phyloP scores from a whole-genome alignment of 2,888 invertebrate genomes.

The Hirtodrosophila trivittata region DNA sequence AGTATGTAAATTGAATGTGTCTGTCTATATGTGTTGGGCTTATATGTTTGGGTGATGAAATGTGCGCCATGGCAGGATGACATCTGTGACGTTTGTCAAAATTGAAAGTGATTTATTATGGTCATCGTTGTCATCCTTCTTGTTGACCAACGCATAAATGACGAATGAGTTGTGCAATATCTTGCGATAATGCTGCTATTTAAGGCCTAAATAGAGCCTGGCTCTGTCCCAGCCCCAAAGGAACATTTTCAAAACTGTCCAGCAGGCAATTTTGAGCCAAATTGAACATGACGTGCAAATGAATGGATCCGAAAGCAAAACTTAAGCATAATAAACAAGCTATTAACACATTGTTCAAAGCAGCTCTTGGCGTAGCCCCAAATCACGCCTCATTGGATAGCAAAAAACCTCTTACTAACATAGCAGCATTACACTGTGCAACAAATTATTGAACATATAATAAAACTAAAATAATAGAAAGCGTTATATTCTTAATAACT shows the following conservation, averaged over 20 bases:
- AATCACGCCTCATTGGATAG: constrained; percentile 39
- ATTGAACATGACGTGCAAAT: constrained; percentile 56
- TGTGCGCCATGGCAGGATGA: constrained; percentile 45
- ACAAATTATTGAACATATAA: constrained; percentile 13
- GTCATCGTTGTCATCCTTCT: constrained; percentile 16
- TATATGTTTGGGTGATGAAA: constrained; percentile 50
- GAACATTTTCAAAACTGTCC: constrained; percentile 48
- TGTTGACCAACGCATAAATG: constrained; percentile 28
- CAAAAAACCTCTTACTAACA: background rate
- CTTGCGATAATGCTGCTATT: constrained; percentile 43
- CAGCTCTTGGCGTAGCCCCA: constrained; percentile 20
- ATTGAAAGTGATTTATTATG: constrained; percentile 76
- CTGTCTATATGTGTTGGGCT: constrained; percentile 4
- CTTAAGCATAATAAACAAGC: constrained; percentile 65
- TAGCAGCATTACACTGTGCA: constrained; percentile 38
- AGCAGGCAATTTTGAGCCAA: constrained; percentile 46
- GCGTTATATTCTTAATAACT: too few species aligned
- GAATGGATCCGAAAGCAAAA: constrained; percentile 13
- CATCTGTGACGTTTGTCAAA: constrained; percentile 76
- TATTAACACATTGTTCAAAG: constrained; percentile 62
- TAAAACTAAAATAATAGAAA: background rate
- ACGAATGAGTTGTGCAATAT: constrained; percentile 48
- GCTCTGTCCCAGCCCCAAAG: constrained; percentile 12
- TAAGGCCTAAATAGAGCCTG: constrained; percentile 11
- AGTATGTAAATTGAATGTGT: constrained; percentile 57